phyloP scores from a whole-genome alignment of 2,888 invertebrate species.

The Parnassius smintheus region DNA sequence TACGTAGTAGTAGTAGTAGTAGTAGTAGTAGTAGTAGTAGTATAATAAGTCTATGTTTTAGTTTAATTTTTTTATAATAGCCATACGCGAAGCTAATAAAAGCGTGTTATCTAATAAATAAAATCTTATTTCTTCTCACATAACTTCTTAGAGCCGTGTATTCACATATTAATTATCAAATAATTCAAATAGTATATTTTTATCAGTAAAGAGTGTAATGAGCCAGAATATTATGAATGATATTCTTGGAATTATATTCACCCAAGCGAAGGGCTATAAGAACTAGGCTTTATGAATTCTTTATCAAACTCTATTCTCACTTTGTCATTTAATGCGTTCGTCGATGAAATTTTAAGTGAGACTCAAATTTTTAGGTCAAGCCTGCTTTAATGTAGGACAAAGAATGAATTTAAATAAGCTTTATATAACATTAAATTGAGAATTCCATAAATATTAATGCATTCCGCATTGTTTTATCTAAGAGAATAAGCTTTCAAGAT shows the following conservation, averaged over 20 bases:
- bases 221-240: not conserved
- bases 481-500: conserved; percentile 36
- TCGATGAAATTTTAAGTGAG: conserved; percentile 58
- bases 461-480: conserved; percentile 53
- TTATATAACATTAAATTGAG: conserved; percentile 50
- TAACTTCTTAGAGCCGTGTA: no score
- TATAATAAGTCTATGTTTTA: no score
- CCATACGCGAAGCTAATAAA: no score
- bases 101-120: no score
- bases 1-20: no score
- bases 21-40: no score
- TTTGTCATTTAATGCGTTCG: conserved; percentile 38
- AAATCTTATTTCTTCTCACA: no score
- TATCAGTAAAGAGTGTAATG: no score
- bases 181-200: no score
- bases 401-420: conserved; percentile 76
- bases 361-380: conserved; percentile 61
- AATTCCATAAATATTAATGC: conserved; percentile 75
- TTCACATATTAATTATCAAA: no score
- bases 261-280: conserved; percentile 25
- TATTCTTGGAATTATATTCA: conserved; percentile 11
- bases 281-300: conserved; percentile 33
- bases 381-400: conserved; percentile 61
- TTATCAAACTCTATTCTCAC: conserved; percentile 38
- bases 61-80: no score